phyloP scores from a whole-genome alignment of 30 jellyfish, hydroid and myxozoan genomes.

The Turritopsis rubra region DNA sequence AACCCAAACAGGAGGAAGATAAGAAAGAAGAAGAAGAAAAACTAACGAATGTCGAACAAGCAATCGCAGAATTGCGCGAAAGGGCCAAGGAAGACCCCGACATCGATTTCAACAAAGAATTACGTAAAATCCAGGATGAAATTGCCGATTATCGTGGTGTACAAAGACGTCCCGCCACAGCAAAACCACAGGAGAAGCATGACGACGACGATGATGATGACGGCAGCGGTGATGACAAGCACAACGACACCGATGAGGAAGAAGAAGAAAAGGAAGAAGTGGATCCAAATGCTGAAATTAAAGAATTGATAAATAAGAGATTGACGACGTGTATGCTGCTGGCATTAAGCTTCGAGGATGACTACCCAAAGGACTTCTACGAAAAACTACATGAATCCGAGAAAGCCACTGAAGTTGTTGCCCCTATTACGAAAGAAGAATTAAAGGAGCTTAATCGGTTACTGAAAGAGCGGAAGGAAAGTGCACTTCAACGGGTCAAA shows the following conservation, averaged over 20 bases:
- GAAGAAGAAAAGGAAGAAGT: slow-evolving; percentile 36
- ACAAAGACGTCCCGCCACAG: slow-evolving; percentile 33
- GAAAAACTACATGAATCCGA: slow-evolving; percentile 11
- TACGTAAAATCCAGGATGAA: slow-evolving; percentile 24
- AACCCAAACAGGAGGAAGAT: background rate
- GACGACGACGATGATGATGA: background rate
- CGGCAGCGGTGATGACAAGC: background rate
- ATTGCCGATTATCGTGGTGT: slow-evolving; percentile 19
- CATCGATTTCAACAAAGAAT: background rate
- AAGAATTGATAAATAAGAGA: slow-evolving; percentile 28
- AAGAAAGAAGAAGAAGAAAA: background rate
- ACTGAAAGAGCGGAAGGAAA: background rate
- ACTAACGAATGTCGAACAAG: slow-evolving; percentile 11
- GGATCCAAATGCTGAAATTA: slow-evolving; percentile 27
- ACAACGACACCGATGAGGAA: background rate
- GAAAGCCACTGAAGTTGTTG: slow-evolving; percentile 18
- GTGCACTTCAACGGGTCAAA: background rate
- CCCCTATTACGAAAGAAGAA: slow-evolving; percentile 25
- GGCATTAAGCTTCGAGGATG: slow-evolving; percentile 23
- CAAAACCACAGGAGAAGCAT: slow-evolving; percentile 1
- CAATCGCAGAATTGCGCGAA: slow-evolving; percentile 11
- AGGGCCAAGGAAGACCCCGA: slow-evolving; percentile 29
- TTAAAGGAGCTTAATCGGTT: slow-evolving; percentile 1
- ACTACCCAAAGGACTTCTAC: slow-evolving; percentile 21
- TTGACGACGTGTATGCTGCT: slow-evolving; percentile 31